Percentiles rank a stretch among this genome's conserved stretches.
Conservation (phyloP, 2,888 invertebrate genomes). For the Morinoia aosen region DNA sequence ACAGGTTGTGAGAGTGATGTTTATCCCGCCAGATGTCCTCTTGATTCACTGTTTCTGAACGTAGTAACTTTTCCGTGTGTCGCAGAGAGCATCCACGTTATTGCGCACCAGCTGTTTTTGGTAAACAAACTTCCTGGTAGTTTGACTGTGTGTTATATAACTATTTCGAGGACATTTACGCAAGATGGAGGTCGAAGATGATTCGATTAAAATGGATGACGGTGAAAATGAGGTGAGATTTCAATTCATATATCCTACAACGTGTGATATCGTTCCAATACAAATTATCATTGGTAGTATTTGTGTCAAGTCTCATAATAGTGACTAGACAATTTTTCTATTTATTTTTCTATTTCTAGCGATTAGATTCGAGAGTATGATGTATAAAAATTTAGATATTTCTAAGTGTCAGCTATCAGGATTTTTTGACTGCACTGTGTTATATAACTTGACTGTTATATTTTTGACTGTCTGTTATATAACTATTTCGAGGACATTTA, state of each 20-base stretch:
- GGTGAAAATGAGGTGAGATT: conserved; percentile 23
- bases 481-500: not conserved
- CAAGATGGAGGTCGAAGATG: conserved; percentile 30
- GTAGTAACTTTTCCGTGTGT: not conserved
- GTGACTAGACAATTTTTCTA: no score
- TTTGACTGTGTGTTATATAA: not conserved
- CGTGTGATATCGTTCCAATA: no score
- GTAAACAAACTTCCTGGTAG: conserved; percentile 35
- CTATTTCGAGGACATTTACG: not conserved
- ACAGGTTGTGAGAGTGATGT: not conserved
- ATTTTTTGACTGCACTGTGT: no score
- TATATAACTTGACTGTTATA: no score
- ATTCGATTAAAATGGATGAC: not conserved
- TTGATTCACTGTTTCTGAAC: not conserved
- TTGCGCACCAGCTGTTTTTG: conserved; percentile 27
- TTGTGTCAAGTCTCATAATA: no score
- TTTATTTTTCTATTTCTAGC: no score
- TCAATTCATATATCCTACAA: not conserved
- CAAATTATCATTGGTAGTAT: no score
- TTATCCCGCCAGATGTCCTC: not conserved
- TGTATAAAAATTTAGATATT: no score
- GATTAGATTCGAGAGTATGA: no score
- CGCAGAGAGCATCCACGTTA: not conserved
- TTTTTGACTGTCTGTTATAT: not conserved
- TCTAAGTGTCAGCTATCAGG: no score